phyloP scores from a whole-genome alignment of 1,140 invertebrate species.

The Chrysoperla carnea region DNA sequence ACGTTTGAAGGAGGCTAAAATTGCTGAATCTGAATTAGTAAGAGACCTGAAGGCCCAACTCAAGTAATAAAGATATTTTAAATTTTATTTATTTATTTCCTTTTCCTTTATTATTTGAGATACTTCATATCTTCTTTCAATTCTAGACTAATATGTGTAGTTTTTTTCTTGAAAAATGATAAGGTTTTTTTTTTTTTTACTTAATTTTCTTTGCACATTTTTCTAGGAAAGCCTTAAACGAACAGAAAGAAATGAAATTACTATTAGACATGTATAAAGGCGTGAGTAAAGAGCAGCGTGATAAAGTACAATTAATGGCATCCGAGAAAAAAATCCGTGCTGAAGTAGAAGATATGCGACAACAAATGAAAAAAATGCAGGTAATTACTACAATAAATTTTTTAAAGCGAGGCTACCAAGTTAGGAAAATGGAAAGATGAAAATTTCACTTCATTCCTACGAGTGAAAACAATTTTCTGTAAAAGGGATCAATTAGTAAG shows the following conservation, averaged over 20 bases:
- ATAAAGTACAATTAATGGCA: conserved; percentile 92
- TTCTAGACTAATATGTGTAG: background rate
- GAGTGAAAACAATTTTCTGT: too few species aligned
- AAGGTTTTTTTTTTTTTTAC: background rate
- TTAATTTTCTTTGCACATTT: background rate
- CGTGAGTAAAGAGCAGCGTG: conserved; percentile 86
- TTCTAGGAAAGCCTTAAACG: conserved; percentile 77
- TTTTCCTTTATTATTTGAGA: conserved; percentile 6
- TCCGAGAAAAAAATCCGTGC: conserved; percentile 78
- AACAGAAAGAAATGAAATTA: conserved; percentile 85
- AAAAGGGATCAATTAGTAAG: too few species aligned
- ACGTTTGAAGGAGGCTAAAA: conserved; percentile 37
- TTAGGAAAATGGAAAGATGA: too few species aligned
- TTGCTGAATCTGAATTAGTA: conserved; percentile 42
- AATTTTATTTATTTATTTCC: conserved; percentile 6
- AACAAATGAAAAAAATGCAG: conserved; percentile 69
- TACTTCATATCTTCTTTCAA: background rate
- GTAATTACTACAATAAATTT: conserved; percentile 24
- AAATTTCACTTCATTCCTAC: too few species aligned
- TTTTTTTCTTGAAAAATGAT: background rate
- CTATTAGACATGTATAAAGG: conserved; percentile 95
- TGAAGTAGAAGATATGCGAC: conserved; percentile 77
- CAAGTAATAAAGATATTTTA: conserved; percentile 44
- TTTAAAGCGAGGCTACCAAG: too few species aligned
- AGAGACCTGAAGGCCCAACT: conserved; percentile 80